Conservation (phyloP, 92 coral and sea anemone species). For the Anthopleura xanthogrammica region DNA sequence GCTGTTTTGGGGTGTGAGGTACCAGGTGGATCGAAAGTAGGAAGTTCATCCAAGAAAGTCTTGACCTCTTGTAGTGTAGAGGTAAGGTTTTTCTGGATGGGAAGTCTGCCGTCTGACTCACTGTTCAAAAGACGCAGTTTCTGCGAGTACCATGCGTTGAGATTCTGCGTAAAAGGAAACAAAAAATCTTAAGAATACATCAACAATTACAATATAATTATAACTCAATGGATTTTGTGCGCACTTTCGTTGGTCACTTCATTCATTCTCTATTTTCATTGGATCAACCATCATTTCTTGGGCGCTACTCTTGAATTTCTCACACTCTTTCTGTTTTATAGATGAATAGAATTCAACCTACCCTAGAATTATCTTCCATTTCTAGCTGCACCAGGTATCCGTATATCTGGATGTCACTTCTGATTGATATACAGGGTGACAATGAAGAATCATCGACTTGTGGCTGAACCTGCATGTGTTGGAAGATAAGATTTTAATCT, state of each 20-base stretch:
- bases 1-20: neutral
- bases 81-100: neutral
- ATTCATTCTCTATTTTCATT: too few relatives aligned
- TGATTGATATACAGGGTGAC: slow-evolving; percentile 24
- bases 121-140: slow-evolving; percentile 2
- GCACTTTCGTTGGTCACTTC: too few relatives aligned
- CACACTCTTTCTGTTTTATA: too few relatives aligned
- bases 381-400: slow-evolving; percentile 55
- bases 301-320: too few relatives aligned
- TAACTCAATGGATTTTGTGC: too few relatives aligned
- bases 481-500: neutral
- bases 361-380: slow-evolving; percentile 69
- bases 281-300: too few relatives aligned
- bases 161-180: neutral
- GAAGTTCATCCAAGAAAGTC: neutral
- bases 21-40: neutral
- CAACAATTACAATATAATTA: too few relatives aligned
- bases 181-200: neutral
- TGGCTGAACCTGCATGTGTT: slow-evolving; percentile 23
- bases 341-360: neutral
- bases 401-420: slow-evolving; percentile 31
- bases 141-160: slow-evolving; percentile 18
- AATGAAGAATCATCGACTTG: neutral
- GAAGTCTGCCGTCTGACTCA: neutral
- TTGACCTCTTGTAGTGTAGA: neutral